These are phyloP conservation scores for Balaenoptera acutorostrata DNA, from an alignment of 2,113 vertebrate species.

Conservation along the genomic window DNA sequence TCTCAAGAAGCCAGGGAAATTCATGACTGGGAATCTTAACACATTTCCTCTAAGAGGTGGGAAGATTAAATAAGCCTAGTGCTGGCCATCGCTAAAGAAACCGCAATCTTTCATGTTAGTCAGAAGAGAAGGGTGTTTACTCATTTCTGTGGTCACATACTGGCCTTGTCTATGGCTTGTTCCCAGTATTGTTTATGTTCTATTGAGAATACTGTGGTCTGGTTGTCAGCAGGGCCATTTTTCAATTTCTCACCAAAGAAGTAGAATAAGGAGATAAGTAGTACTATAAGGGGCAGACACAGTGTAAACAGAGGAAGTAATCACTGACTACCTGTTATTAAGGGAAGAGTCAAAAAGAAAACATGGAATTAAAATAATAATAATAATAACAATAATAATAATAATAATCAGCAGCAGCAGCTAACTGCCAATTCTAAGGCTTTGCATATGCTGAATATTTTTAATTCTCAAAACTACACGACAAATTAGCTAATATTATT, in stretches of 20 bases:
- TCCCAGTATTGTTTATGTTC: not conserved
- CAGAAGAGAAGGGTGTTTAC: not conserved
- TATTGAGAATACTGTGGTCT: not conserved
- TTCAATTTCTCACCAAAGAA: not conserved
- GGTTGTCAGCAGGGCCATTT: not conserved
- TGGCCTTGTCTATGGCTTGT: not conserved
- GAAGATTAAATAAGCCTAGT: not conserved
- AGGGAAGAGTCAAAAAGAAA: not conserved
- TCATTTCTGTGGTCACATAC: not conserved
- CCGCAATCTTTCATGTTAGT: not conserved
- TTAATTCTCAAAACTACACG: not conserved
- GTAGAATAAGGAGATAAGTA: not conserved
- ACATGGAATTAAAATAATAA: not conserved
- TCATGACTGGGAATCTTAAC: not conserved
- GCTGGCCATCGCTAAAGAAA: not conserved
- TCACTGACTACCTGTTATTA: not conserved
- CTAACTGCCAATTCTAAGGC: not conserved
- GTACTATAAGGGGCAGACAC: not conserved
- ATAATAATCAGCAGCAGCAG: rapidly evolving
- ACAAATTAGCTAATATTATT: not conserved
- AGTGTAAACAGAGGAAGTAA: not conserved
- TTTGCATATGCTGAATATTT: not conserved
- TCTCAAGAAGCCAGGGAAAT: not conserved
- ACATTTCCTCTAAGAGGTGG: not conserved
- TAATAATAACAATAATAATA: not conserved